Evolutionary conservation across 2,888 invertebrate species (phyloP).

Genomic region (Candidula unifasciata): DNA sequence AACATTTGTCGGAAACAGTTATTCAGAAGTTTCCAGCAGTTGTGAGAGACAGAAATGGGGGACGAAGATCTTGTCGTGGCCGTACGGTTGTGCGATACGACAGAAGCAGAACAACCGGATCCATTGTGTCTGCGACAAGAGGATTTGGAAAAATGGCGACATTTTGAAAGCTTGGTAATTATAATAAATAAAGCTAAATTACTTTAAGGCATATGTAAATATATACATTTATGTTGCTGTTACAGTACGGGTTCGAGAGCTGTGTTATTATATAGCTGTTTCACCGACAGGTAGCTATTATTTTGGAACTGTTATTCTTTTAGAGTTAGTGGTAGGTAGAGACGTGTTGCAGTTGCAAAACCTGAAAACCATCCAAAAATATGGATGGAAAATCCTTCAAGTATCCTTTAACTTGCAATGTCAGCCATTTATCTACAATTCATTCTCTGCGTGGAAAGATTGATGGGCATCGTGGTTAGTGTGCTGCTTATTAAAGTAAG

Average conservation of each 20-base stretch:
- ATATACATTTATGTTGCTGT: background rate
- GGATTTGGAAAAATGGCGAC: conserved; percentile 47
- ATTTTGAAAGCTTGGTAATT: conserved; percentile 44
- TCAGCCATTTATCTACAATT: too few species aligned
- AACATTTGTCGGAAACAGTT: background rate
- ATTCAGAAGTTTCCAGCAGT: background rate
- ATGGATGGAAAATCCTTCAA: too few species aligned
- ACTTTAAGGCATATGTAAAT: background rate
- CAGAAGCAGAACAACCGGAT: conserved; percentile 55
- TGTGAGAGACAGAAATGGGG: conserved; percentile 30
- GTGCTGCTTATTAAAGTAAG: too few species aligned
- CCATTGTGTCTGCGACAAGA: conserved; percentile 47
- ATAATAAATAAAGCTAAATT: background rate
- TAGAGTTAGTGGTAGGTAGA: too few species aligned
- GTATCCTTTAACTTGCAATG: too few species aligned
- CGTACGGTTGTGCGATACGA: conserved; percentile 49
- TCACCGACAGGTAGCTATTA: too few species aligned
- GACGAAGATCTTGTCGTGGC: conserved; percentile 48
- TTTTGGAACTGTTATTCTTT: too few species aligned
- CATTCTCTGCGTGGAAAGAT: too few species aligned
- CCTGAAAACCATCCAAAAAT: too few species aligned
- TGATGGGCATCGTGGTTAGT: too few species aligned
- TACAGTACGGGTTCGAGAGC: background rate
- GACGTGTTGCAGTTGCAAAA: too few species aligned
- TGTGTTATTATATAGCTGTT: background rate